Evolutionary conservation across 2,113 vertebrate species (phyloP), one percentile per base, ranked within the genome.

Genomic region (Labeo rohita): DNA sequence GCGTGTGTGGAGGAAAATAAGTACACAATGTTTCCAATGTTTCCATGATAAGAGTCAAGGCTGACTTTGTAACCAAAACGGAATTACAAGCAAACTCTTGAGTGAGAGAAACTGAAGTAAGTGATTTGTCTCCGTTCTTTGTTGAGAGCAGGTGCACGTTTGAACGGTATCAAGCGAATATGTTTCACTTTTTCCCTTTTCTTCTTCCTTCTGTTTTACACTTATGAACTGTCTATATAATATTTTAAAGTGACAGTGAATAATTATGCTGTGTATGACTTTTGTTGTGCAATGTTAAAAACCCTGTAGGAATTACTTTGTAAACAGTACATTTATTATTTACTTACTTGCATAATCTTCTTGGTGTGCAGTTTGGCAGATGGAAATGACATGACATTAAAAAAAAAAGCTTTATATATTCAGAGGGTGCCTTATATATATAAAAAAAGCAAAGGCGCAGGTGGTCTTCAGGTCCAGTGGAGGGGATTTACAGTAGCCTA

Each of bases 121-220:
- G 88, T 87, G 82, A n/a, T 43, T 76, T 52, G 13, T 49, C 21
- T 10, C 28, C 12, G 61, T 52, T 61, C 78, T 87, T 89, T 87
- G 73, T 87, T 83, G 52, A 73, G 81, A 87, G 83, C 88, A 89
- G 86, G 85, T 87, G 88, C 79, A 85, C 83, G 50, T 83, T 83
- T 73, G 49, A 66, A 49, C 13, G 11, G 21, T 34, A 18, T 43
- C 45, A 5, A 12, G 8, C 39, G 15, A 47, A 63, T 6, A 47
- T n/a, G 49, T 23, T 74, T 43, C 13, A 21, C n/a, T 23, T 23
- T 36, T 47, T 16, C 1, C 7, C 52, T 3, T 21, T 50, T 82
- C 50, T 21, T 56, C 0, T 21, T 0, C 13, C 39, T 61, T 61
- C 21, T 61, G 1, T 21, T 21, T 1, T 18, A 18, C 36, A 39